Evolutionary conservation across 2,888 invertebrate genomes (phyloP).

Genomic region (Arge pagana): DNA sequence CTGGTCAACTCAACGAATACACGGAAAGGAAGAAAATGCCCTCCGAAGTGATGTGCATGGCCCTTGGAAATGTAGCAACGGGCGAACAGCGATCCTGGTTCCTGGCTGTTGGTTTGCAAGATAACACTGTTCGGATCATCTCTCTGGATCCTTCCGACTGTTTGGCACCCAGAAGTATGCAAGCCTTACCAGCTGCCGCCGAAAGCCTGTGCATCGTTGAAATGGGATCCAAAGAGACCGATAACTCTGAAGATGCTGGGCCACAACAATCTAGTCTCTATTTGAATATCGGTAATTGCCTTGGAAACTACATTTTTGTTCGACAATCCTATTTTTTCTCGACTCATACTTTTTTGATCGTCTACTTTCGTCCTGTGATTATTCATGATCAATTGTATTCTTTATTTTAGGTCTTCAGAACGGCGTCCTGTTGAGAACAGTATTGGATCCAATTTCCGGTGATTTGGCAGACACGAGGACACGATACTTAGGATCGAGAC

Average conservation of each 20-base stretch:
- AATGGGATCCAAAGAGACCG: slow-evolving; percentile 75
- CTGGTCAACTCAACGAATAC: slow-evolving; percentile 97
- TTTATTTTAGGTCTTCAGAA: slow-evolving; percentile 76
- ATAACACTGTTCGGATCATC: slow-evolving; percentile 96
- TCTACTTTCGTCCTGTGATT: not conserved
- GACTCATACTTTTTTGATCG: not conserved
- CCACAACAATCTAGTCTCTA: slow-evolving; percentile 79
- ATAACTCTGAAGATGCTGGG: slow-evolving; percentile 61
- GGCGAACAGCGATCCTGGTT: slow-evolving; percentile 97
- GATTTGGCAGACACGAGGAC: slow-evolving; percentile 97
- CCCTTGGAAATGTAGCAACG: slow-evolving; percentile 89
- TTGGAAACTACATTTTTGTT: too few species aligned
- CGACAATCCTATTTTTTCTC: not conserved
- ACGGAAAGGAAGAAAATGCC: slow-evolving; percentile 96
- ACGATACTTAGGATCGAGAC: slow-evolving; percentile 91
- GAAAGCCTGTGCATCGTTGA: slow-evolving; percentile 97
- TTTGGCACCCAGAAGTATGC: slow-evolving; percentile 92
- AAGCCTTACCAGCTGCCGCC: slow-evolving; percentile 93
- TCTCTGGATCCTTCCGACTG: slow-evolving; percentile 97
- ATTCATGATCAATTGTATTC: too few species aligned
- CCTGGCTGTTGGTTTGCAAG: slow-evolving; percentile 92
- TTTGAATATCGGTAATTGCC: slow-evolving; percentile 87
- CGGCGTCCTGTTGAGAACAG: slow-evolving; percentile 90
- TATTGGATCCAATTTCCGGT: slow-evolving; percentile 93
- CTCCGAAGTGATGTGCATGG: slow-evolving; percentile 98